Evolutionary conservation across 1,140 invertebrate genomes (phyloP).

Genomic region (Helicoverpa armigera): DNA sequence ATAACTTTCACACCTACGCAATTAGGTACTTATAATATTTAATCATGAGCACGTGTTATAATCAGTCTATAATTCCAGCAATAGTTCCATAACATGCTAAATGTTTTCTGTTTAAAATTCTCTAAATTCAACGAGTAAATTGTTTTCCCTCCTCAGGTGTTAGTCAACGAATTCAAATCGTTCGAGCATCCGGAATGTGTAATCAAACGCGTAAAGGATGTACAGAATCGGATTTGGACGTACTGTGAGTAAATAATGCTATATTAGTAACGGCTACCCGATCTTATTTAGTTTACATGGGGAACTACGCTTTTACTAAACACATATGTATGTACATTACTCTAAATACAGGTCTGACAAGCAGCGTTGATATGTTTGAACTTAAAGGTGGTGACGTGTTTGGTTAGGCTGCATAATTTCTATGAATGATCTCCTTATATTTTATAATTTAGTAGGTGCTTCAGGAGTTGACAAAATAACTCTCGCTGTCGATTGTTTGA

Average conservation of each 20-base stretch:
- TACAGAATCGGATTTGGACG: constrained; percentile 47
- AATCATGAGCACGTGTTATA: background rate
- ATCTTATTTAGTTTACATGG: background rate
- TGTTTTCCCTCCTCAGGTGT: background rate
- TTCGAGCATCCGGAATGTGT: constrained; percentile 59
- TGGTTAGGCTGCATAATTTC: no score
- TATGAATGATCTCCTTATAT: no score
- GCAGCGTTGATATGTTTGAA: no score
- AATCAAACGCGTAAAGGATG: constrained; percentile 62
- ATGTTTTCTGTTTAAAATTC: background rate
- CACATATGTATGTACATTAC: no score
- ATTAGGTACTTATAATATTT: background rate
- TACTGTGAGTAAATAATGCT: constrained; percentile 46
- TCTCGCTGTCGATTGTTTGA: no score
- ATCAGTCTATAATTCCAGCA: background rate
- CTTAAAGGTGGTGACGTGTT: no score
- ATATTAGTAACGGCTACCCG: constrained; percentile 36
- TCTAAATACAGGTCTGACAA: no score
- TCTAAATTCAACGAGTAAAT: background rate
- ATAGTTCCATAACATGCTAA: background rate
- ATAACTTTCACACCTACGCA: no score
- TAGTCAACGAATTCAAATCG: constrained; percentile 38
- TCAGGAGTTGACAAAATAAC: no score
- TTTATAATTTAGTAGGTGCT: no score
- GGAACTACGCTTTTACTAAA: no score